phyloP scores from a whole-genome alignment of 1,140 invertebrate genomes.

The Liolophura sinensis region DNA sequence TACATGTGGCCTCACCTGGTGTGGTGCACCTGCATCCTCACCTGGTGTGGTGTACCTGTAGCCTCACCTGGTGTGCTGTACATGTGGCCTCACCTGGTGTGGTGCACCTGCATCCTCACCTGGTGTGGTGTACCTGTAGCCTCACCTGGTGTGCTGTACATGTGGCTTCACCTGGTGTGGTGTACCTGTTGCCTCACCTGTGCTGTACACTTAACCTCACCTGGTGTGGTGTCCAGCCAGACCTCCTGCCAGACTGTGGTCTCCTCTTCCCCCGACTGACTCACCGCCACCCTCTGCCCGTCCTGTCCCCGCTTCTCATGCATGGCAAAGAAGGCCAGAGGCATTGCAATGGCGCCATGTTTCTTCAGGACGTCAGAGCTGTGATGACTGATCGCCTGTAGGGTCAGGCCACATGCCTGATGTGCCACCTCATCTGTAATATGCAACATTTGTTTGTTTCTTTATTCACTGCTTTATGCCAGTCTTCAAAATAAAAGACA shows the following conservation, averaged over 20 bases:
- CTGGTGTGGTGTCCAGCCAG: constrained; percentile 85
- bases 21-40: too few relatives aligned
- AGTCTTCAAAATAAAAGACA: too few relatives aligned
- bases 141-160: too few relatives aligned
- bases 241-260: constrained; percentile 77
- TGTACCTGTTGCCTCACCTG: constrained; percentile 56
- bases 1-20: too few relatives aligned
- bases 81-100: too few relatives aligned
- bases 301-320: constrained; percentile 65
- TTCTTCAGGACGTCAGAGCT: constrained; percentile 82
- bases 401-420: constrained; percentile 72
- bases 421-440: constrained; percentile 38
- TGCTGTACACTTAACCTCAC: too few relatives aligned
- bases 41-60: too few relatives aligned
- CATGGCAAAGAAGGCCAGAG: constrained; percentile 87
- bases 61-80: too few relatives aligned
- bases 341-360: constrained; percentile 76
- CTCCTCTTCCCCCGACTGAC: not conserved
- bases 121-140: too few relatives aligned
- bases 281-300: not conserved
- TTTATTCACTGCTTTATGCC: not conserved
- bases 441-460: not conserved
- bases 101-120: too few relatives aligned
- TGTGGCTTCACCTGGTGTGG: too few relatives aligned
- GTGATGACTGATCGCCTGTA: constrained; percentile 81